These are phyloP conservation scores for Germaria angustata DNA, from an alignment of 2,888 invertebrate genomes.

Conservation along the genomic window DNA sequence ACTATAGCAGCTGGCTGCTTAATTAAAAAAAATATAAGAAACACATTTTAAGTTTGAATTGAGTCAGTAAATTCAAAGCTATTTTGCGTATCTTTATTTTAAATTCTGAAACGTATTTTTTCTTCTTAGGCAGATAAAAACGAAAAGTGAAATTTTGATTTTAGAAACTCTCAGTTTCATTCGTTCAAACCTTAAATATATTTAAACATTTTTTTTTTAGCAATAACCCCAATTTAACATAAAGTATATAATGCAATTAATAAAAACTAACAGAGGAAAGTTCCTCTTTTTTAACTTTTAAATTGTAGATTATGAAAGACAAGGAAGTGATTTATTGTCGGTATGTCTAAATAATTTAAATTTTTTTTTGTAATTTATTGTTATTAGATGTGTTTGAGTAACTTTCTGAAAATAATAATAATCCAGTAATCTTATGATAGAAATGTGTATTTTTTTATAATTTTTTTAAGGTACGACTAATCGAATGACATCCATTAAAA, in stretches of 20 bases:
- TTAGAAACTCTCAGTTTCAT: constrained; percentile 37
- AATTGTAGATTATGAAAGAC: too few relatives aligned
- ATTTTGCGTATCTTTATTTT: constrained; percentile 16
- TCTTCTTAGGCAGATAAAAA: neutral
- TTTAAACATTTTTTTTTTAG: neutral
- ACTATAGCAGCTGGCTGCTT: constrained; percentile 2
- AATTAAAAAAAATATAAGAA: neutral
- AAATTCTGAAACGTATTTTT: constrained; percentile 34
- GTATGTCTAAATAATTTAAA: too few relatives aligned
- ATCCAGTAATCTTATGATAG: too few relatives aligned
- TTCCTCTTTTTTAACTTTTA: too few relatives aligned
- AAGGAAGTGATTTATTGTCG: too few relatives aligned
- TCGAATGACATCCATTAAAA: too few relatives aligned
- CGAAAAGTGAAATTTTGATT: constrained; percentile 36
- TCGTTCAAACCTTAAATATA: neutral
- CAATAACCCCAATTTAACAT: neutral
- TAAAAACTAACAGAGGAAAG: too few relatives aligned
- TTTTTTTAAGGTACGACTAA: too few relatives aligned
- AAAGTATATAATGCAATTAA: neutral
- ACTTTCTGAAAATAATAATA: too few relatives aligned
- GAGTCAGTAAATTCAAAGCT: constrained; percentile 1
- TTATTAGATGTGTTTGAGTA: too few relatives aligned
- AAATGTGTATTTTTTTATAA: too few relatives aligned
- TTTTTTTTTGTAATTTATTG: too few relatives aligned
- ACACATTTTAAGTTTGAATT: constrained; percentile 3